Base-by-base conservation (phyloP, 2,113 vertebrate species). In the Forbesichthys papilliferus region DNA sequence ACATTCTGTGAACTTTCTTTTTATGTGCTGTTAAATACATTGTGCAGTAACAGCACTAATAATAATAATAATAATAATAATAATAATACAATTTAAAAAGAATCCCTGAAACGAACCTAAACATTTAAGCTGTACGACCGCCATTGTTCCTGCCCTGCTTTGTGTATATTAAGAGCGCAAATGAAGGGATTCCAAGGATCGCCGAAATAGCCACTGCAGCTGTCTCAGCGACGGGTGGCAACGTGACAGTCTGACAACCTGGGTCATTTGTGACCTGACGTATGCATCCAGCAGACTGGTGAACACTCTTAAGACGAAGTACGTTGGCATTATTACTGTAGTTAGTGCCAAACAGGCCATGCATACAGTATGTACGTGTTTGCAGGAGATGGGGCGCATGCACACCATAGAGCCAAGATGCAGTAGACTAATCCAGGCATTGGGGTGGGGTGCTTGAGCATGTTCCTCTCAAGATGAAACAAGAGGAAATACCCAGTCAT, bases 131-230 rank as follows among this genome's bases (percentile, higher is more conserved):
- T 71, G 56, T 48, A 56, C 48, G 55, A 48, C 58, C 80, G 12
- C 66, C 62, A 56, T 71, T 69, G 46, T 66, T 42, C 36, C 27
- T 27, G 27, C 54, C 61, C 58, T 59, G 66, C 69, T 64, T 70
- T 53, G 48, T 73, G 61, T 71, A 54, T 71, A 60, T 14, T 56
- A 60, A 67, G 74, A 70, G n/a, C 11, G 11, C 69, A 77, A 82
- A 81, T 72, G 33, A 78, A 81, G 55, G 52, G 69, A 76, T 82
- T 78, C 78, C 63, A 69, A 77, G 64, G 66, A 83, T 78, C 53
- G 68, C 74, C 42, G 61, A 86, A 84, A 86, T 82, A 82, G 79
- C 69, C n/a, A 7, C 67, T 64, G 71, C 80, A 83, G 82, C 85
- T 83, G 81, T 81, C 74, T 79, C 71, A 27, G 61, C 69, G 61